Evolutionary conservation across 1,140 invertebrate genomes (phyloP).

Genomic region (Bombus affinis): DNA sequence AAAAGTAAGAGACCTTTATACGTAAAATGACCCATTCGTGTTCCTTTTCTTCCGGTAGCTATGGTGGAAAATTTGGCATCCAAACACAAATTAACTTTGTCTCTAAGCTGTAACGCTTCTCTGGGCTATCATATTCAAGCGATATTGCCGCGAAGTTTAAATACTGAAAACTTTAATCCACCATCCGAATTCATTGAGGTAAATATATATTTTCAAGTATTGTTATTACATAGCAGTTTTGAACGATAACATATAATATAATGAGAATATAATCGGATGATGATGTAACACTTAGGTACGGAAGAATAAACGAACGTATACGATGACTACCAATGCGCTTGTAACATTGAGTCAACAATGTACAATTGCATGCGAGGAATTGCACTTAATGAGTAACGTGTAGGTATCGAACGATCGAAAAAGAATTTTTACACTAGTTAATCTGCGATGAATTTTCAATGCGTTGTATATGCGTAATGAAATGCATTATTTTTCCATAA

Average conservation of each 20-base stretch:
- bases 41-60: slow-evolving; percentile 70
- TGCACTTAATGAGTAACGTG: slow-evolving; percentile 91
- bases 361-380: slow-evolving; percentile 89
- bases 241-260: slow-evolving; percentile 57
- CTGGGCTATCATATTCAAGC: slow-evolving; percentile 91
- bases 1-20: not conserved
- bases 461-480: not conserved
- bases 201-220: not conserved
- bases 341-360: slow-evolving; percentile 87
- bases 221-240: not conserved
- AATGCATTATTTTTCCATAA: not conserved
- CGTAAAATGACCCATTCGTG: not conserved
- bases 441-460: not conserved
- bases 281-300: slow-evolving; percentile 82
- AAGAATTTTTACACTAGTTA: not conserved
- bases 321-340: slow-evolving; percentile 91
- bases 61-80: slow-evolving; percentile 86
- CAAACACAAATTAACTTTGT: slow-evolving; percentile 86
- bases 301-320: slow-evolving; percentile 85
- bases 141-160: slow-evolving; percentile 76
- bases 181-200: slow-evolving; percentile 87
- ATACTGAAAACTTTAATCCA: slow-evolving; percentile 83
- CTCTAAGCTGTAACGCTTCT: slow-evolving; percentile 85
- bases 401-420: slow-evolving; percentile 78
- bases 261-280: no score